Conservation (phyloP, 2,797 vertebrate genomes). For the Siniperca undulata region DNA sequence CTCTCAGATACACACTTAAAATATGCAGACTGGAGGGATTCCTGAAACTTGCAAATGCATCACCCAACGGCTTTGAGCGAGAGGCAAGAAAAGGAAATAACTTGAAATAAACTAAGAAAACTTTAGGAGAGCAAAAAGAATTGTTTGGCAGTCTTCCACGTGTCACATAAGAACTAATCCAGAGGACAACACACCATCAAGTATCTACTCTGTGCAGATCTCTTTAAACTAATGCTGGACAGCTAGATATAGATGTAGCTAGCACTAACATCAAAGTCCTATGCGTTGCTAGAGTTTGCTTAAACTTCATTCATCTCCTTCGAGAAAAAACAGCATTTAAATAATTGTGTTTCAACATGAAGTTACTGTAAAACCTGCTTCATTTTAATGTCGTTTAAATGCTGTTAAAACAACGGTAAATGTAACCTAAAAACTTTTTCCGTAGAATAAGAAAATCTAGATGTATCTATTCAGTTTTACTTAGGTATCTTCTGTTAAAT, state of each 20-base stretch:
- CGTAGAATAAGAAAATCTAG: too few species aligned
- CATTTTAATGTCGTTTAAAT: background rate
- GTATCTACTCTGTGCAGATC: background rate
- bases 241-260: background rate
- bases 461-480: too few species aligned
- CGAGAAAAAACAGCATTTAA: background rate
- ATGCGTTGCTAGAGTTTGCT: background rate
- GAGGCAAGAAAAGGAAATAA: background rate
- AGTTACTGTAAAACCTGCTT: background rate
- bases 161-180: background rate
- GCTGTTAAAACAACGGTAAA: too few species aligned
- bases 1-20: constrained; percentile 39
- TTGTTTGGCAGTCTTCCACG: background rate
- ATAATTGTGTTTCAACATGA: background rate
- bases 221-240: background rate
- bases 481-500: too few species aligned
- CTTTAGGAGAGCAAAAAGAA: background rate
- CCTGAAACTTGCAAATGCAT: constrained; percentile 56
- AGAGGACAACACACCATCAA: background rate
- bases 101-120: constrained; percentile 3
- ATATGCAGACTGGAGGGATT: constrained; percentile 64
- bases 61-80: constrained; percentile 20
- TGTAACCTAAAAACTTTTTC: too few species aligned
- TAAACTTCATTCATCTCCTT: background rate
- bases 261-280: background rate